phyloP scores from a whole-genome alignment of 2,888 invertebrate genomes.

The Lasioglossum morio region DNA sequence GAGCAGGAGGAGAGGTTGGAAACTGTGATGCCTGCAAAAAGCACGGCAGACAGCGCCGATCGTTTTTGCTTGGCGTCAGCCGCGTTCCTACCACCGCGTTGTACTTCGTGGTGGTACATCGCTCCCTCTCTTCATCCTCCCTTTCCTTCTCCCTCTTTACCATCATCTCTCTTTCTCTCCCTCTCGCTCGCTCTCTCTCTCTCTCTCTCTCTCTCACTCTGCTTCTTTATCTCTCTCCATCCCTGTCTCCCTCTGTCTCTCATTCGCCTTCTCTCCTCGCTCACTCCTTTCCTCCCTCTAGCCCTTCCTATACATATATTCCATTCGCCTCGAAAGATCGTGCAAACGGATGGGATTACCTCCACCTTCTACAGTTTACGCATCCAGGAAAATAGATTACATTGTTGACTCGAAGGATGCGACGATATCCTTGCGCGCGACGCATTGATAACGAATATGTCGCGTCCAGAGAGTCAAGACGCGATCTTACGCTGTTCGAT shows the following conservation, averaged over 20 bases:
- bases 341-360: conserved; percentile 76
- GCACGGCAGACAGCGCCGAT: conserved; percentile 84
- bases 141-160: conserved; percentile 23
- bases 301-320: conserved; percentile 70
- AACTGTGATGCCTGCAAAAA: conserved; percentile 84
- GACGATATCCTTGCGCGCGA: conserved; percentile 14
- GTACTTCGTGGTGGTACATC: conserved; percentile 82
- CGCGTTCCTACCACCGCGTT: conserved; percentile 81
- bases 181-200: conserved; percentile 15
- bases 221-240: not conserved
- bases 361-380: conserved; percentile 57
- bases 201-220: conserved; percentile 15
- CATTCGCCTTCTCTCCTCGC: conserved; percentile 6
- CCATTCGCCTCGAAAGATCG: conserved; percentile 68
- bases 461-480: not conserved
- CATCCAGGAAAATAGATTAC: conserved; percentile 66
- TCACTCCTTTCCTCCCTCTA: conserved; percentile 68
- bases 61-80: conserved; percentile 84
- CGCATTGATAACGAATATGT: conserved; percentile 4
- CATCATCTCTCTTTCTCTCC: not conserved
- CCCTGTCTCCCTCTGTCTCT: not conserved
- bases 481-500: not conserved
- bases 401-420: conserved; percentile 36
- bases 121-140: conserved; percentile 68
- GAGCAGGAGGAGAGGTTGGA: conserved; percentile 80